phyloP scores from a whole-genome alignment of 2,113 vertebrate species.

The Mus pahari region DNA sequence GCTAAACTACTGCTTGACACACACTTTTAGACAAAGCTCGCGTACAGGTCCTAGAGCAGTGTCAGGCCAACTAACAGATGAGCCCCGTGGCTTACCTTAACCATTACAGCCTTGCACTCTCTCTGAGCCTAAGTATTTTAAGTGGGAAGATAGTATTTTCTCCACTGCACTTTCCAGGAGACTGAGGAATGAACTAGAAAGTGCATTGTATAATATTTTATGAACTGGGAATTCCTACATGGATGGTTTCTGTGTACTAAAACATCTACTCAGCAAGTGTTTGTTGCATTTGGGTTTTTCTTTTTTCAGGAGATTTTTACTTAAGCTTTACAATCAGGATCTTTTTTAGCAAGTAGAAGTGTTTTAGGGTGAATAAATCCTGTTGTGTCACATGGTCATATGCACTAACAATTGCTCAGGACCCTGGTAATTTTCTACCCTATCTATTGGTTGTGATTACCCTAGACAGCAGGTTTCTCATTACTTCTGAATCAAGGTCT shows the following conservation, averaged over 20 bases:
- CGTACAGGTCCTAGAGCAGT: not conserved
- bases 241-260: conserved; percentile 13
- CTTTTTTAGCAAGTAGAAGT: not conserved
- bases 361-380: conserved; percentile 1
- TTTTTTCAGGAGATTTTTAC: not conserved
- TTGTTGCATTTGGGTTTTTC: not conserved
- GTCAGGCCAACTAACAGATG: not conserved
- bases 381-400: conserved; percentile 41
- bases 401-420: conserved; percentile 14
- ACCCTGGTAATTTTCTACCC: conserved; percentile 71
- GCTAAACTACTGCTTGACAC: conserved; percentile 1
- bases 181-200: conserved; percentile 37
- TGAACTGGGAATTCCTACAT: conserved; percentile 15
- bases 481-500: conserved; percentile 32
- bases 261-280: not conserved
- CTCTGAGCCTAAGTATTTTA: conserved; percentile 15
- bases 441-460: conserved; percentile 62
- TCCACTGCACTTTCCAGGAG: not conserved
- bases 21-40: not conserved
- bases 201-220: not conserved
- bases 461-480: conserved; percentile 46
- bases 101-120: not conserved
- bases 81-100: not conserved
- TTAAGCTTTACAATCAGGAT: not conserved
- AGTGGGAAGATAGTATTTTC: not conserved